Percentiles rank a stretch among this genome's conserved stretches.
Conservation (phyloP, 2,888 invertebrate species). For the Cryptocephalus moraei region DNA sequence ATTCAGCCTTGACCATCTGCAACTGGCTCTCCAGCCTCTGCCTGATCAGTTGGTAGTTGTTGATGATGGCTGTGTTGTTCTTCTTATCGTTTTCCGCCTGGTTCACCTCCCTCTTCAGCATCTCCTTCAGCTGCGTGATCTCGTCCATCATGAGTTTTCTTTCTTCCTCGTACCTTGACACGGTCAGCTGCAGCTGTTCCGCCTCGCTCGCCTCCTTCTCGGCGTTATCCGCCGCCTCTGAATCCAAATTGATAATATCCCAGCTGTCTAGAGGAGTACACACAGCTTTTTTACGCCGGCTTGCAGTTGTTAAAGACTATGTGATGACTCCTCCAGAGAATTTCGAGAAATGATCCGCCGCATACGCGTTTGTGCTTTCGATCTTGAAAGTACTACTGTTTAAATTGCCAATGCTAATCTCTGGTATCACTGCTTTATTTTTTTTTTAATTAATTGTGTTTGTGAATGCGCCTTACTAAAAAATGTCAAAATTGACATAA, state of each 20-base stretch:
- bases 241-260: conserved; percentile 39
- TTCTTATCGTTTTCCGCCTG: conserved; percentile 62
- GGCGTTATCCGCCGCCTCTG: conserved; percentile 49
- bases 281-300: conserved; percentile 12
- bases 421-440: too few relatives aligned
- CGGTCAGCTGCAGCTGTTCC: conserved; percentile 43
- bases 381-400: neutral
- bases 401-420: neutral
- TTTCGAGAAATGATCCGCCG: neutral
- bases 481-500: too few relatives aligned
- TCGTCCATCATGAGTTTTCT: conserved; percentile 38
- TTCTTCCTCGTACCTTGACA: conserved; percentile 61
- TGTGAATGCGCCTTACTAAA: too few relatives aligned
- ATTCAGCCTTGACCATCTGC: conserved; percentile 51
- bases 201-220: conserved; percentile 49
- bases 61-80: conserved; percentile 70
- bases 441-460: too few relatives aligned
- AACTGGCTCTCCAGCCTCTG: conserved; percentile 77
- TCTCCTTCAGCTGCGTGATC: conserved; percentile 56
- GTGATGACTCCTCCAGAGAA: conserved; percentile 9
- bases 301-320: conserved; percentile 6
- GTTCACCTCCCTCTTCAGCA: conserved; percentile 65
- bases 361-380: too few relatives aligned
- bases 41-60: conserved; percentile 88
- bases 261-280: conserved; percentile 35